phyloP scores from a whole-genome alignment of 2,113 vertebrate genomes.

The Podarcis muralis region DNA sequence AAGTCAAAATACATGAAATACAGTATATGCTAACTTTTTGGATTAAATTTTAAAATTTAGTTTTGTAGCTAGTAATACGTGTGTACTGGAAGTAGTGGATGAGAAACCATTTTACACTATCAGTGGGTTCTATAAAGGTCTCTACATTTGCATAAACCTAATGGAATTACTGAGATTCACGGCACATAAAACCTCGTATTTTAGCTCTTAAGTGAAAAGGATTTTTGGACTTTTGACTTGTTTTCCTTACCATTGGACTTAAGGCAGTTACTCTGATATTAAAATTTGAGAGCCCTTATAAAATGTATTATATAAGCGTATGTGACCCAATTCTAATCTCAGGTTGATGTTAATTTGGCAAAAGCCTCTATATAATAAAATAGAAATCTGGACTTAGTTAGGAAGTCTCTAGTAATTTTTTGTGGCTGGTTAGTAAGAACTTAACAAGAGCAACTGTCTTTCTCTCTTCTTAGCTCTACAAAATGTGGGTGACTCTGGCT shows the following conservation, averaged over 20 bases:
- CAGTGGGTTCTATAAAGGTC: background rate
- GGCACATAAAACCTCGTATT: background rate
- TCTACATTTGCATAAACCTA: background rate
- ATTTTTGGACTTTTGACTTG: background rate
- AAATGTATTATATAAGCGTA: background rate
- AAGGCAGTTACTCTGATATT: background rate
- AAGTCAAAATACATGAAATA: background rate
- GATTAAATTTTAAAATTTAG: too few species aligned
- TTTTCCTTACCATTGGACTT: background rate
- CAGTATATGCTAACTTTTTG: background rate
- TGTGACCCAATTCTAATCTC: background rate
- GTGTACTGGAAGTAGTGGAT: background rate
- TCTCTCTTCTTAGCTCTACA: background rate
- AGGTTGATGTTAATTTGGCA: background rate
- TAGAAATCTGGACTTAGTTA: background rate
- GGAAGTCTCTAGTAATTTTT: accelerated
- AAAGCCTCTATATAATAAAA: background rate
- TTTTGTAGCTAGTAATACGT: too few species aligned
- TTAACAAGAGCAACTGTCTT: background rate
- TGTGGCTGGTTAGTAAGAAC: background rate
- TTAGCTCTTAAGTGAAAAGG: background rate
- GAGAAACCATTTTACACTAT: background rate
- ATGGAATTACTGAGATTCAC: constrained; percentile 4
- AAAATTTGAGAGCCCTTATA: background rate
- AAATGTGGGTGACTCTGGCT: background rate